phyloP scores from a whole-genome alignment of 2,797 vertebrate genomes.

The Tachyglossus aculeatus region DNA sequence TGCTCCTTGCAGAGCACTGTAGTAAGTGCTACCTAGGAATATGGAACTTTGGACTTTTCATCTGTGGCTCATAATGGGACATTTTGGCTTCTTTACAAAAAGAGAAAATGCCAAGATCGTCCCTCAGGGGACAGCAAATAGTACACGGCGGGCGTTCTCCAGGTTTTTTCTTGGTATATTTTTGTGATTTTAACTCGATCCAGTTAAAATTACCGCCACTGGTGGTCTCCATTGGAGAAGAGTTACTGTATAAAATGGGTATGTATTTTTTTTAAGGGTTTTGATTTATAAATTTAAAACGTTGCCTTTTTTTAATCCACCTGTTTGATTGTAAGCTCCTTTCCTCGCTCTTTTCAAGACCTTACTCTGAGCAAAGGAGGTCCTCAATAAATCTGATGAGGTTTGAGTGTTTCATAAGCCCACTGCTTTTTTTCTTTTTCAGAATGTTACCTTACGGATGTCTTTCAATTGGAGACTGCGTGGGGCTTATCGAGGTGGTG shows the following conservation, averaged over 20 bases:
- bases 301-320: slow-evolving; percentile 20
- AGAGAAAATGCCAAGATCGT: too few species aligned
- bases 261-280: neutral
- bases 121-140: too few species aligned
- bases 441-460: slow-evolving; percentile 86
- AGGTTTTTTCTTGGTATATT: slow-evolving; percentile 9
- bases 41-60: too few species aligned
- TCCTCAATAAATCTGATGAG: too few species aligned
- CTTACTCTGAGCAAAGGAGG: too few species aligned
- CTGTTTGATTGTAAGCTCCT: neutral
- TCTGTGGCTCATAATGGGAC: too few species aligned
- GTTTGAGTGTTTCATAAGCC: too few species aligned
- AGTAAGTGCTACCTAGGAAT: too few species aligned
- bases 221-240: neutral
- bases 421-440: slow-evolving; percentile 47
- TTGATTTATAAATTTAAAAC: too few species aligned
- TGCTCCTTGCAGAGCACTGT: too few species aligned
- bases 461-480: slow-evolving; percentile 83
- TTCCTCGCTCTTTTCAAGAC: too few species aligned
- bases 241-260: neutral
- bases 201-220: slow-evolving; percentile 9
- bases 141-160: slow-evolving; percentile 9
- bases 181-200: slow-evolving; percentile 3
- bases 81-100: too few species aligned
- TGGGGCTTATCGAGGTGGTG: slow-evolving; percentile 84